A percentile compares a stretch with the other conserved stretches of the same genome.
Evolutionary conservation across 2,888 invertebrate species (phyloP).

Genomic region (Pecten maximus): DNA sequence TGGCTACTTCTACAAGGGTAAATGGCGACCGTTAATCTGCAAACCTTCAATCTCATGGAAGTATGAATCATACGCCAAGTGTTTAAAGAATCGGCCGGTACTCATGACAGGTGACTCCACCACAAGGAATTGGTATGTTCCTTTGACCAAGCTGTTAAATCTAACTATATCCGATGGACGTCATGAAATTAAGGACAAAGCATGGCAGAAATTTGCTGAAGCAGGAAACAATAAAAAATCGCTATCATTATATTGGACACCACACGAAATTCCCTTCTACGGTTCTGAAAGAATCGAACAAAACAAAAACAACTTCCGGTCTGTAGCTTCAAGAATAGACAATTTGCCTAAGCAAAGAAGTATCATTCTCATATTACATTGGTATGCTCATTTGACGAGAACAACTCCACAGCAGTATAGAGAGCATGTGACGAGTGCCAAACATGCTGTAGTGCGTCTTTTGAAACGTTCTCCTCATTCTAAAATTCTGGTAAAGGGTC

Average conservation of each 20-base stretch:
- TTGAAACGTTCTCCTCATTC: slow-evolving; percentile 27
- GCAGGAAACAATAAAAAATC: neutral
- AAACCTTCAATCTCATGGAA: neutral
- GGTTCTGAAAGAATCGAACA: neutral
- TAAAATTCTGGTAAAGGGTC: slow-evolving; percentile 40
- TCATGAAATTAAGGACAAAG: slow-evolving; percentile 43
- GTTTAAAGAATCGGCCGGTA: neutral
- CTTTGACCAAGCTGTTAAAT: slow-evolving; percentile 13
- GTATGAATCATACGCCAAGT: neutral
- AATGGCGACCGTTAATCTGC: slow-evolving; percentile 11
- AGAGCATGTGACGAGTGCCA: slow-evolving; percentile 41
- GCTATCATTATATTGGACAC: slow-evolving; percentile 36
- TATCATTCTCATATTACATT: slow-evolving; percentile 40
- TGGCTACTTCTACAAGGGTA: slow-evolving; percentile 38
- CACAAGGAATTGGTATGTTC: slow-evolving; percentile 36
- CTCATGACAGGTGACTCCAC: slow-evolving; percentile 40
- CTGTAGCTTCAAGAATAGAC: slow-evolving; percentile 34
- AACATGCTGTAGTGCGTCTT: neutral
- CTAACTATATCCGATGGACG: slow-evolving; percentile 27
- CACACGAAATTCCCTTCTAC: slow-evolving; percentile 42
- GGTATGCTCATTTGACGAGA: slow-evolving; percentile 38
- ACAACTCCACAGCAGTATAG: neutral
- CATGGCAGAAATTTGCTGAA: slow-evolving; percentile 44
- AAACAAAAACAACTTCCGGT: slow-evolving; percentile 14
- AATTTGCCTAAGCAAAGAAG: neutral